Evolutionary conservation across 2,797 vertebrate species (phyloP), one percentile per base, ranked within the genome.

Genomic region (Tauraco hartlaubi): DNA sequence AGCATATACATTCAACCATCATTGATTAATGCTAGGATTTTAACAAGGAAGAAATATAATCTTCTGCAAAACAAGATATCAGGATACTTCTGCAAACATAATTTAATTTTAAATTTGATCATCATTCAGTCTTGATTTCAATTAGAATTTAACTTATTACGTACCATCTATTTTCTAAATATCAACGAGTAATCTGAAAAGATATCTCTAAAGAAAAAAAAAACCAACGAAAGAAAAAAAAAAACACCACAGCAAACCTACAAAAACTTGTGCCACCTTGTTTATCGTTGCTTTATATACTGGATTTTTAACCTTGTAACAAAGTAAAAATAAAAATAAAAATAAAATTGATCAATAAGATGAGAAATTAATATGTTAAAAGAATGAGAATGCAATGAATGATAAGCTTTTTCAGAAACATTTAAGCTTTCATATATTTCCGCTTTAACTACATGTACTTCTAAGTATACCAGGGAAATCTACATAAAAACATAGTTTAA

Each of bases 51-150:
- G 48, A 97, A 96, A 90, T 88, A 66, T 11, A 95, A 96, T 91
- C 25, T 74, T 64, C 62, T 93, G 44, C 77, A 91, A 92, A 85
- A 44, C 76, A 97, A 96, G 83, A 91, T 94, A 96, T 80, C 76
- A 92, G 86, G 92, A 94, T 95, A 94, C 82, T 97, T 97, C 80
- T 94, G 88, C 79, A 95, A 96, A 90, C 58, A 91, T 84, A 92
- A 96, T 97, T 97, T 97, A 94, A 97, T 97, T 97, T 98, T 91
- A 97, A 97, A 97, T 94, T 96, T 97, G 94, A 94, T 97, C 95
- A 96, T 97, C 8, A 35, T 91, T 98, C 86, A 97, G 67, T 97
- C 85, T 94, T 96, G 80, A 96, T 92, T 97, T 88, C 48, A 80
- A 92, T 94, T 96, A 93, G 51, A 94, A 22, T 95, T 94, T 97